Percentiles rank a stretch among this genome's conserved stretches.
These are phyloP conservation scores for Oscheius sp. DNA, from an alignment of 2,888 invertebrate species.

Conservation along the genomic window DNA sequence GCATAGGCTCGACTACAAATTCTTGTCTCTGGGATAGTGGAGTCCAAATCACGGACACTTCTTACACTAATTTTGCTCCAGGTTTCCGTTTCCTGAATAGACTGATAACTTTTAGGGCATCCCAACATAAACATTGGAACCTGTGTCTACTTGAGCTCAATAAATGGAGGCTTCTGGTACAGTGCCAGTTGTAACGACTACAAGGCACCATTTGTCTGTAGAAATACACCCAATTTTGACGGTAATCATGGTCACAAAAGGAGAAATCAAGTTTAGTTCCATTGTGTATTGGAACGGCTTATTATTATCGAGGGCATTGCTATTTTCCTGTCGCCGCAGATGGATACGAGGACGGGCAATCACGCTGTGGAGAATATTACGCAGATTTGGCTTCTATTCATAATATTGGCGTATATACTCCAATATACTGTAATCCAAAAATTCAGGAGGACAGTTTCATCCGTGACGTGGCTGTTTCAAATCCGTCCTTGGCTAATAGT, in stretches of 20 bases:
- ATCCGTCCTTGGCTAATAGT: background rate
- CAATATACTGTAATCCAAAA: background rate
- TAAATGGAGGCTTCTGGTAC: background rate
- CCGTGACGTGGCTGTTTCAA: background rate
- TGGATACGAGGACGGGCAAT: background rate
- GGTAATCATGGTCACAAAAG: too few species aligned
- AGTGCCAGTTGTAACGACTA: background rate
- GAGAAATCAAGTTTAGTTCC: too few species aligned
- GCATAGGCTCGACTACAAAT: background rate
- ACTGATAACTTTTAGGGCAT: background rate
- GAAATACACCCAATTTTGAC: background rate
- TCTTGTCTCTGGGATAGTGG: constrained; percentile 15
- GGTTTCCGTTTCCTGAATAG: too few species aligned
- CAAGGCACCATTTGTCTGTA: background rate
- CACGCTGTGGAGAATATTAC: background rate
- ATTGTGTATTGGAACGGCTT: background rate
- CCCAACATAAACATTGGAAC: background rate
- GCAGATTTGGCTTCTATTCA: background rate
- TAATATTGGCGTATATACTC: background rate
- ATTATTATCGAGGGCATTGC: background rate
- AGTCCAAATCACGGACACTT: background rate
- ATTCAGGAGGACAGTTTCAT: constrained; percentile 14
- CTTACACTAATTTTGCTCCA: constrained; percentile 4
- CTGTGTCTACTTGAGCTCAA: background rate
- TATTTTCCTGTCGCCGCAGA: background rate